These are phyloP conservation scores for Hipparchia semele DNA, from an alignment of 2,888 invertebrate species.

Conservation along the genomic window DNA sequence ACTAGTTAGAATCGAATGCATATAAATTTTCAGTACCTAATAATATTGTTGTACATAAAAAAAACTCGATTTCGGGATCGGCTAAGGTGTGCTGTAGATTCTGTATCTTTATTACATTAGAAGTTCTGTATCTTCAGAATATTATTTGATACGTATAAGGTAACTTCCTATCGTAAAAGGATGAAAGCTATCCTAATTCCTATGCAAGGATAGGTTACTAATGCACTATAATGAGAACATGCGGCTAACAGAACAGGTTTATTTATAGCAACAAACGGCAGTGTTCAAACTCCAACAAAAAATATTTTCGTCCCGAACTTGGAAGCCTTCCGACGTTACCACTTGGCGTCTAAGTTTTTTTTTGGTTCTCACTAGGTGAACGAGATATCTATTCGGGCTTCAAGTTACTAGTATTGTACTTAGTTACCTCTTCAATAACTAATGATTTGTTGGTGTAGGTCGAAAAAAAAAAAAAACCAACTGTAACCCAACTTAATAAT, in stretches of 20 bases:
- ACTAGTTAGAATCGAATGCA: too few relatives aligned
- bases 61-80: too few relatives aligned
- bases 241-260: conserved; percentile 61
- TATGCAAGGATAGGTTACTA: conserved; percentile 23
- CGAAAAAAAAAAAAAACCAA: conserved; percentile 41
- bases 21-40: too few relatives aligned
- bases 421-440: conserved; percentile 46
- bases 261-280: conserved; percentile 63
- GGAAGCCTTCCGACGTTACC: conserved; percentile 62
- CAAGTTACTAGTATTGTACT: conserved; percentile 29
- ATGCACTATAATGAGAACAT: conserved; percentile 50
- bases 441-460: conserved; percentile 67
- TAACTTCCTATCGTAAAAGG: conserved; percentile 40
- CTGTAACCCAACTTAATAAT: too few relatives aligned
- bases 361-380: conserved; percentile 39
- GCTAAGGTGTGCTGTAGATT: too few relatives aligned
- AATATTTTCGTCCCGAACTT: conserved; percentile 70
- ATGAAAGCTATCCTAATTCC: conserved; percentile 53
- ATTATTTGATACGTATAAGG: neutral
- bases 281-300: conserved; percentile 52
- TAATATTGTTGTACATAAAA: too few relatives aligned
- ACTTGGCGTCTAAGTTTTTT: conserved; percentile 47
- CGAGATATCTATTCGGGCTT: conserved; percentile 48
- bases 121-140: too few relatives aligned
- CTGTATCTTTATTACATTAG: too few relatives aligned